phyloP scores from a whole-genome alignment of 2,888 invertebrate species.

The Osmoderma eremita region DNA sequence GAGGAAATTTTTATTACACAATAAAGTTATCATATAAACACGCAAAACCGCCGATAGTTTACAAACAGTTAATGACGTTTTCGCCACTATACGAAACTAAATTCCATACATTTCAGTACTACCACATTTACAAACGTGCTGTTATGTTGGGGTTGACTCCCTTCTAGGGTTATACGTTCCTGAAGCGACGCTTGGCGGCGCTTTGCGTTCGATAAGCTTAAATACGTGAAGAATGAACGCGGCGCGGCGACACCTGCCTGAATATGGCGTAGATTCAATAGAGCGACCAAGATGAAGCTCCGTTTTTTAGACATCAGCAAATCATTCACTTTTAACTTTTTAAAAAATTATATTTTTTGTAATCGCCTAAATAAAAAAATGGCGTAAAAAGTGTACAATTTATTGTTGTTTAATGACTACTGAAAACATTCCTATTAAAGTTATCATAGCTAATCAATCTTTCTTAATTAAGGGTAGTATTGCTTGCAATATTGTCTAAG shows the following conservation, averaged over 20 bases:
- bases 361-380: too few relatives aligned
- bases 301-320: too few relatives aligned
- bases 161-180: conserved; percentile 55
- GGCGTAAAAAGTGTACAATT: too few relatives aligned
- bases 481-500: too few relatives aligned
- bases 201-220: conserved; percentile 59
- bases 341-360: too few relatives aligned
- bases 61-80: conserved; percentile 6
- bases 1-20: neutral
- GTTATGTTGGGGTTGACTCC: conserved; percentile 63
- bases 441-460: too few relatives aligned
- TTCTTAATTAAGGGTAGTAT: too few relatives aligned
- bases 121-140: conserved; percentile 59
- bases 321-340: too few relatives aligned
- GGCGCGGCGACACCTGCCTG: conserved; percentile 39
- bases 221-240: conserved; percentile 45
- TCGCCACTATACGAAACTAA: conserved; percentile 30
- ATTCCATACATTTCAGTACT: conserved; percentile 49
- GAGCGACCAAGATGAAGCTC: too few relatives aligned
- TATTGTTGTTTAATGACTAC: too few relatives aligned
- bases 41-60: conserved; percentile 5
- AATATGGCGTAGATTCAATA: neutral
- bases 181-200: conserved; percentile 60
- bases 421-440: too few relatives aligned
- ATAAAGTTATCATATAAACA: neutral